These are phyloP conservation scores for Plutella xylostella DNA, from an alignment of 2,888 invertebrate species.

Conservation along the genomic window DNA sequence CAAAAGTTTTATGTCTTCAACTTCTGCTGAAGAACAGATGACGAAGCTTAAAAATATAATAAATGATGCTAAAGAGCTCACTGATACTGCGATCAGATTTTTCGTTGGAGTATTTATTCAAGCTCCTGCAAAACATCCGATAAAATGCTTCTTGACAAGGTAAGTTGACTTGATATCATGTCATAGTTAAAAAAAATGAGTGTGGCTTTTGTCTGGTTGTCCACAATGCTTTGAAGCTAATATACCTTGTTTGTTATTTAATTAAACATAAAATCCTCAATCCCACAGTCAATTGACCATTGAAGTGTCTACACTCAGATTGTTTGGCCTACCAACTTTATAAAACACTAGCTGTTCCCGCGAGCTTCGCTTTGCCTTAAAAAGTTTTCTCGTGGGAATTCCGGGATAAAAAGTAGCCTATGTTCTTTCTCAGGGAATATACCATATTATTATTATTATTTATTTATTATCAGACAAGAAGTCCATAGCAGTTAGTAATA, in stretches of 20 bases:
- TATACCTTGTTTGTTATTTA: background rate
- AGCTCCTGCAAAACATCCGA: conserved; percentile 48
- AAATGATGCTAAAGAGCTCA: conserved; percentile 15
- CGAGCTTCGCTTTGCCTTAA: too few relatives aligned
- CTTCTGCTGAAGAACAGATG: conserved; percentile 38
- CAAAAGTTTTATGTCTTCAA: conserved; percentile 26
- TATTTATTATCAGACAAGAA: background rate
- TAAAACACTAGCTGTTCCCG: too few relatives aligned
- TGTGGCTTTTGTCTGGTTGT: background rate
- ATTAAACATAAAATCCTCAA: background rate
- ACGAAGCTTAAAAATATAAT: conserved; percentile 31
- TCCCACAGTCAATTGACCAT: background rate
- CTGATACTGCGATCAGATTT: conserved; percentile 25
- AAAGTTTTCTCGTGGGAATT: background rate
- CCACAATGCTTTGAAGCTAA: background rate
- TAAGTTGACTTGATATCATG: conserved; percentile 19
- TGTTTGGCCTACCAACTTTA: background rate
- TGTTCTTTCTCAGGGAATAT: background rate
- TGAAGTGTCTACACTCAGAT: background rate
- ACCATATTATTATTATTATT: background rate
- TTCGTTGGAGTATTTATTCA: conserved; percentile 37
- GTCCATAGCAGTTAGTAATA: background rate
- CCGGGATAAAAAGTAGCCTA: background rate
- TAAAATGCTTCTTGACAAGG: conserved; percentile 50
- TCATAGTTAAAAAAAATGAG: background rate